phyloP scores from a whole-genome alignment of 2,113 vertebrate genomes.

The Octodon degus region DNA sequence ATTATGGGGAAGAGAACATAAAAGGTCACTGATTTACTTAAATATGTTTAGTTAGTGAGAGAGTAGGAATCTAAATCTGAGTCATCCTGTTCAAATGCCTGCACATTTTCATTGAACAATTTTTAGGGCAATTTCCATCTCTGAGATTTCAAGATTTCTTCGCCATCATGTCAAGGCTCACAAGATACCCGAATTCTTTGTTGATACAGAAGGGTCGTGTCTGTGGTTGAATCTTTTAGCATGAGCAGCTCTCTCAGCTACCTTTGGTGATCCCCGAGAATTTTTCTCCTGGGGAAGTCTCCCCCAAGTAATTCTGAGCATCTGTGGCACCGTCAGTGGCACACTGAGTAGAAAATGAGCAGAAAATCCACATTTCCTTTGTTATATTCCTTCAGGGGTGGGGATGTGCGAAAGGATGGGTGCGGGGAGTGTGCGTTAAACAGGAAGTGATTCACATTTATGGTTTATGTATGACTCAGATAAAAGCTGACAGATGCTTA shows the following conservation, averaged over 20 bases:
- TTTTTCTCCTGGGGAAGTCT: neutral
- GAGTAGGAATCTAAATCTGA: neutral
- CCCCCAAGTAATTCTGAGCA: neutral
- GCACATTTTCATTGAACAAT: neutral
- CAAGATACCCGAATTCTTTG: neutral
- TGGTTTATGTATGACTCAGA: constrained; percentile 57
- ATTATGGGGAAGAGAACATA: neutral
- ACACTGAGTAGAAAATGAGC: neutral
- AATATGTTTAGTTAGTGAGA: neutral
- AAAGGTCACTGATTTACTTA: neutral
- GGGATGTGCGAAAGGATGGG: neutral
- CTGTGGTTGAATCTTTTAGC: accelerated
- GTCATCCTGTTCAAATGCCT: neutral
- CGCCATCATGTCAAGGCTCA: neutral
- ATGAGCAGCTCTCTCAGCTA: neutral
- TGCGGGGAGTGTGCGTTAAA: neutral
- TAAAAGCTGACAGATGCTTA: constrained; percentile 61
- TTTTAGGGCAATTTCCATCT: neutral
- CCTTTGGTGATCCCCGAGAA: neutral
- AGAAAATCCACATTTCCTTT: neutral
- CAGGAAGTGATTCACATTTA: constrained; percentile 56
- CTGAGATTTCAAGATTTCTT: neutral
- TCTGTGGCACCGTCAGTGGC: neutral
- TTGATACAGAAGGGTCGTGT: neutral
- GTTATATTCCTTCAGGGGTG: neutral